phyloP scores from a whole-genome alignment of 2,797 vertebrate species.

The Arremon aurantiirostris region DNA sequence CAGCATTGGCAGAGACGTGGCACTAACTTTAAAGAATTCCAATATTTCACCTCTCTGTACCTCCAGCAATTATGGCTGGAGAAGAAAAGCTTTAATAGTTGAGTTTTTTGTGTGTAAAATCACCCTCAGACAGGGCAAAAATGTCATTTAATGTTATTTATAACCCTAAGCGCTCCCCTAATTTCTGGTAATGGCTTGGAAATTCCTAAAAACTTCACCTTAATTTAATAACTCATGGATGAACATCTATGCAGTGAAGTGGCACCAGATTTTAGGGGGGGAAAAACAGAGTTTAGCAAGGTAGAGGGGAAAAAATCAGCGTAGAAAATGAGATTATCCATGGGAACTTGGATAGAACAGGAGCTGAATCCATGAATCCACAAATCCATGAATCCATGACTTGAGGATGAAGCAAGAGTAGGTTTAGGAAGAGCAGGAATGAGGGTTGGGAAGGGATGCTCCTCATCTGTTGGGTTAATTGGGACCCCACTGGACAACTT shows the following conservation, averaged over 20 bases:
- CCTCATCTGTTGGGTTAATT: too few relatives aligned
- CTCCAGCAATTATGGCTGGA: constrained; percentile 4
- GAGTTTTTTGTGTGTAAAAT: neutral
- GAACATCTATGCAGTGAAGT: fast-evolving
- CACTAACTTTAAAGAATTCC: constrained; percentile 2
- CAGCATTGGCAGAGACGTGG: neutral
- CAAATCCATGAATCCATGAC: too few relatives aligned
- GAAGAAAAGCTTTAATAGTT: neutral
- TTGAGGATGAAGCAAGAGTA: too few relatives aligned
- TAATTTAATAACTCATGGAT: neutral
- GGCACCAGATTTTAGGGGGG: neutral
- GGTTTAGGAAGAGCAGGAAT: too few relatives aligned
- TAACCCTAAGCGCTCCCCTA: neutral
- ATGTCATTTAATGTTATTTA: neutral
- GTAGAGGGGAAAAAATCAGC: neutral
- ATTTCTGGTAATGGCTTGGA: neutral
- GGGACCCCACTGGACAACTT: too few relatives aligned
- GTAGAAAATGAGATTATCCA: neutral
- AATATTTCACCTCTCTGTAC: neutral
- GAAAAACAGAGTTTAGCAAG: neutral
- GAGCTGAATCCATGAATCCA: neutral
- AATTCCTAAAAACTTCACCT: neutral
- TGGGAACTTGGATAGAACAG: neutral
- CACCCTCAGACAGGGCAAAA: neutral
- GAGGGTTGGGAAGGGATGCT: too few relatives aligned